These are phyloP conservation scores for Lepus europaeus DNA, from an alignment of 2,113 vertebrate genomes.

Conservation along the genomic window DNA sequence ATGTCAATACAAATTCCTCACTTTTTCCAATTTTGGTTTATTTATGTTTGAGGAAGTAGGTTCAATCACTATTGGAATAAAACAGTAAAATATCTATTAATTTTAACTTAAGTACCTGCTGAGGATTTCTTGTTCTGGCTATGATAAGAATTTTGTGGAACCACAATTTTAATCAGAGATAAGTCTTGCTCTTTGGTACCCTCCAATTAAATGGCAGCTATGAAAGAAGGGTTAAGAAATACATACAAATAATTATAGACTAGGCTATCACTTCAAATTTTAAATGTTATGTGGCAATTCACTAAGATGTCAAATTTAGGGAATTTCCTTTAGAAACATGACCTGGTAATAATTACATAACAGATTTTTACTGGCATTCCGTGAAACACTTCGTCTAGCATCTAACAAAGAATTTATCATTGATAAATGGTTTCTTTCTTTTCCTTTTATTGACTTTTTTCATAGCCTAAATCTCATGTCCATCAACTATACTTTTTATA, in stretches of 20 bases:
- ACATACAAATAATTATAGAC: neutral
- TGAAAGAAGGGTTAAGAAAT: neutral
- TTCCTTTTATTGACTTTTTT: neutral
- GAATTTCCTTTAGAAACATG: neutral
- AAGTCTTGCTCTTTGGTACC: neutral
- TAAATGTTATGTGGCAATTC: neutral
- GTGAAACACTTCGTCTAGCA: neutral
- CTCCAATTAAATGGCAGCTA: neutral
- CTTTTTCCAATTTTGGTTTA: neutral
- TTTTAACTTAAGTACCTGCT: slow-evolving; percentile 10
- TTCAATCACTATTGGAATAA: neutral
- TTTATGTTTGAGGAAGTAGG: neutral
- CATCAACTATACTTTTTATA: neutral
- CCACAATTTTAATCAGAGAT: neutral
- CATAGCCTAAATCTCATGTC: neutral
- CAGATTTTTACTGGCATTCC: neutral
- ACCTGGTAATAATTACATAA: neutral
- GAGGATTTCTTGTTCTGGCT: neutral
- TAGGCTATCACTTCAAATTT: neutral
- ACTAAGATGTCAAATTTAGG: neutral
- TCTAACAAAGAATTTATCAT: slow-evolving; percentile 4
- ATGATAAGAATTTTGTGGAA: neutral
- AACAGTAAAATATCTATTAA: neutral
- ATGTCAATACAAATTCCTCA: neutral
- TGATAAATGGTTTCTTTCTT: neutral